A percentile compares a stretch with the other conserved stretches of the same genome.
phyloP scores from a whole-genome alignment of 2,888 invertebrate species.

The Argyresthia albistria region DNA sequence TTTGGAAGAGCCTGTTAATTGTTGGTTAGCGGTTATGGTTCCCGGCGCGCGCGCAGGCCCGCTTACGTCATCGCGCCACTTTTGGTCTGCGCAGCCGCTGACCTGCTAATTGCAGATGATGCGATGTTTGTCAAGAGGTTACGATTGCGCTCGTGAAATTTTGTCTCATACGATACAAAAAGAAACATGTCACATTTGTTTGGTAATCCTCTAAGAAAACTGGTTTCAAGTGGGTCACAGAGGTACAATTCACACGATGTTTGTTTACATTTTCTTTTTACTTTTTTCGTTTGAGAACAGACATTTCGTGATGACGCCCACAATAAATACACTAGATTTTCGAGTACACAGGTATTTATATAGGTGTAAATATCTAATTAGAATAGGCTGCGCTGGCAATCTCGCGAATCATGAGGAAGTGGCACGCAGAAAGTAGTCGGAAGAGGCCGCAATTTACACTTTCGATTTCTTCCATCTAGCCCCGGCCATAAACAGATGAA shows the following conservation, averaged over 20 bases:
- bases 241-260: constrained; percentile 1
- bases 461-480: constrained; percentile 36
- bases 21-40: constrained; percentile 27
- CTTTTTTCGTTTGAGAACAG: too few relatives aligned
- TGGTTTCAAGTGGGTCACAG: constrained; percentile 37
- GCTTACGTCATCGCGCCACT: constrained; percentile 51
- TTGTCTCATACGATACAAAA: constrained; percentile 22
- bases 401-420: constrained; percentile 23
- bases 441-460: constrained; percentile 28
- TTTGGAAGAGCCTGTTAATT: constrained; percentile 31
- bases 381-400: constrained; percentile 6
- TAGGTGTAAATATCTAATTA: not conserved
- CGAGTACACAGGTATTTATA: constrained; percentile 1
- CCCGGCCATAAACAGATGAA: constrained; percentile 3
- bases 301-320: not conserved
- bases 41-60: constrained; percentile 14
- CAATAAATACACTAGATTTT: not conserved
- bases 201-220: not conserved
- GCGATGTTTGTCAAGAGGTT: constrained; percentile 35
- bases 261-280: too few relatives aligned
- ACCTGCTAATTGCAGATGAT: constrained; percentile 53
- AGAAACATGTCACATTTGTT: constrained; percentile 1
- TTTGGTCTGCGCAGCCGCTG: constrained; percentile 33
- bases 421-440: constrained; percentile 24
- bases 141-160: constrained; percentile 35